A percentile compares a stretch with the other conserved stretches of the same genome.
phyloP scores from a whole-genome alignment of 2,888 invertebrate species.

The Ferdinandea cuprea region DNA sequence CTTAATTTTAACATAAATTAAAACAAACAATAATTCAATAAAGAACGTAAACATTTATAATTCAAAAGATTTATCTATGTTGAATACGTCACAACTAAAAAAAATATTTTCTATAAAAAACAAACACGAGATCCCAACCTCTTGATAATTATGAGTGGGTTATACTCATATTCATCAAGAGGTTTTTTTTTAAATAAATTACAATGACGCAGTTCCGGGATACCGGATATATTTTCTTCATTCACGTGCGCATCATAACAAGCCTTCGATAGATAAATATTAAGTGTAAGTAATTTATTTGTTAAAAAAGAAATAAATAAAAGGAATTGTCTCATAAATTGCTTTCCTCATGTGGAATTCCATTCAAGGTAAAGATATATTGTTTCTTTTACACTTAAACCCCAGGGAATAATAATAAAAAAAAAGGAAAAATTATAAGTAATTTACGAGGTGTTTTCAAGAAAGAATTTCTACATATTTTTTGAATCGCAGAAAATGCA shows the following conservation, averaged over 20 bases:
- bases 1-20: too few species aligned
- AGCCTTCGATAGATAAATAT: background rate
- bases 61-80: too few species aligned
- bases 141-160: too few species aligned
- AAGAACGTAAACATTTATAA: too few species aligned
- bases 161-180: background rate
- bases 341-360: background rate
- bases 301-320: too few species aligned
- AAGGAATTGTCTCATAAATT: background rate
- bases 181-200: background rate
- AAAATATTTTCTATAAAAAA: too few species aligned
- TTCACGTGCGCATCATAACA: background rate
- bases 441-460: background rate
- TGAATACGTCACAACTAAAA: too few species aligned
- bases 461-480: background rate
- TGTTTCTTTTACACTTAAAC: too few species aligned
- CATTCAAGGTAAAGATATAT: background rate
- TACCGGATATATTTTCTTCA: background rate
- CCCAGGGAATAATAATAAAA: too few species aligned
- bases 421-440: background rate
- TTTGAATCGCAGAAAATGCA: background rate
- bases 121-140: background rate
- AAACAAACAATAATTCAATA: too few species aligned
- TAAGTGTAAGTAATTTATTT: slow-evolving; percentile 4
- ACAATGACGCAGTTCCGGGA: background rate